Evolutionary conservation across 2,797 vertebrate species (phyloP).

Genomic region (Centropyge bicolor): DNA sequence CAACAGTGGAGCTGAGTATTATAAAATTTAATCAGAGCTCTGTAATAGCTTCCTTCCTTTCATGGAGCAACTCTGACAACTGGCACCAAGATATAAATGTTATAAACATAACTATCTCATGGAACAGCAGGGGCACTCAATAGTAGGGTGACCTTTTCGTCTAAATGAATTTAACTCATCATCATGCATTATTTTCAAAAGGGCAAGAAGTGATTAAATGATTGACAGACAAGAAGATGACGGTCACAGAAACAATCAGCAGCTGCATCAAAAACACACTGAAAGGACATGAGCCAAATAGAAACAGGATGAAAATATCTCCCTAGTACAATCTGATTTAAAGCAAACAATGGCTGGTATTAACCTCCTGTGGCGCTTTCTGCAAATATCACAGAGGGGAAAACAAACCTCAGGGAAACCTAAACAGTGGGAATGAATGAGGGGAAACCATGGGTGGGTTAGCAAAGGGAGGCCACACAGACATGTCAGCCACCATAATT

Average conservation of each 20-base stretch:
- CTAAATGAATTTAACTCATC: slow-evolving; percentile 22
- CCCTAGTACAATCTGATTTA: slow-evolving; percentile 51
- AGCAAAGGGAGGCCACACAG: slow-evolving; percentile 8
- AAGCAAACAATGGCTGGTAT: slow-evolving; percentile 65
- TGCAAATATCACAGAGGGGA: slow-evolving; percentile 37
- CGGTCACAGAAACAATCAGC: slow-evolving; percentile 29
- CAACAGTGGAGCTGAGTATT: slow-evolving; percentile 14
- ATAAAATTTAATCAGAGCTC: slow-evolving; percentile 34
- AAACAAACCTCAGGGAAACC: slow-evolving; percentile 60
- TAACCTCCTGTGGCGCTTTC: slow-evolving; percentile 30
- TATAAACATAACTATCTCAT: slow-evolving; percentile 12
- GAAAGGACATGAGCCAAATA: slow-evolving; percentile 22
- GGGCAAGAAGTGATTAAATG: not conserved
- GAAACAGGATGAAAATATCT: slow-evolving; percentile 58
- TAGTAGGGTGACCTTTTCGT: not conserved
- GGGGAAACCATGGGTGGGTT: slow-evolving; percentile 66
- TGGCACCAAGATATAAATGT: not conserved
- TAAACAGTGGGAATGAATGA: slow-evolving; percentile 62
- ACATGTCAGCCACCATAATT: slow-evolving; percentile 39
- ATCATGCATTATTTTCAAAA: not conserved
- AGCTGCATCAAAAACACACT: slow-evolving; percentile 42
- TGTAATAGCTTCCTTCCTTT: slow-evolving; percentile 45
- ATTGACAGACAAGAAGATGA: slow-evolving; percentile 14
- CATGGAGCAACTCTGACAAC: slow-evolving; percentile 25
- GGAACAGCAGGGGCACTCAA: slow-evolving; percentile 22